Conservation (phyloP, 2,888 invertebrate genomes). For the Tenthredo amoena region DNA sequence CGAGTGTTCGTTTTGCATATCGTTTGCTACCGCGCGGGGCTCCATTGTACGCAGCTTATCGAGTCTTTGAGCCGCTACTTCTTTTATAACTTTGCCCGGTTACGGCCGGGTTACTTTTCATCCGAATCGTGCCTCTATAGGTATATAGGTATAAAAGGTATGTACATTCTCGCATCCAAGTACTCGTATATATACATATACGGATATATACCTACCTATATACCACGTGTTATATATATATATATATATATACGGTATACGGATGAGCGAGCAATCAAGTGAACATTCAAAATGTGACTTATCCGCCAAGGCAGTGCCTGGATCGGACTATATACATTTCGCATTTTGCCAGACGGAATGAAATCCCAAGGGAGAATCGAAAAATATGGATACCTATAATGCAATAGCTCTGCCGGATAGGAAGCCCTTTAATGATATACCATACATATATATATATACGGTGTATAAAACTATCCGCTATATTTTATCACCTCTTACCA, state of each 20-base stretch:
- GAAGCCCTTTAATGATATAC: background rate
- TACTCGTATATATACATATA: background rate
- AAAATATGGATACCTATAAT: background rate
- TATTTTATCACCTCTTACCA: conserved; percentile 1
- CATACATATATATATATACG: background rate
- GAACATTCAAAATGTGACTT: conserved; percentile 7
- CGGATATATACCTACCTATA: background rate
- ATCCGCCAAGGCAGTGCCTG: background rate
- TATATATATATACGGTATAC: background rate
- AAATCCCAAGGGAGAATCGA: background rate
- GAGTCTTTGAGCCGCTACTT: conserved; percentile 2
- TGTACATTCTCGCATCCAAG: background rate
- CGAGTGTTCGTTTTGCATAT: conserved; percentile 12
- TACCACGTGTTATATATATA: too few relatives aligned
- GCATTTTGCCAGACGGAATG: background rate
- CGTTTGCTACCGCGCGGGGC: background rate
- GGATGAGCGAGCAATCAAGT: background rate
- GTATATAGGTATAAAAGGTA: background rate
- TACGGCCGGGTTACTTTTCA: conserved; percentile 23
- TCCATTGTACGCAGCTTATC: conserved; percentile 35
- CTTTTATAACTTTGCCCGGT: conserved; percentile 1
- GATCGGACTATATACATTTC: background rate
- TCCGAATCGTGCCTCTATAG: background rate
- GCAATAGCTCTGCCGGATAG: background rate
- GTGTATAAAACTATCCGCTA: background rate